Percentiles rank a stretch among this genome's conserved stretches.
Conservation (phyloP, 2,888 invertebrate genomes). For the Dynastes tityus region DNA sequence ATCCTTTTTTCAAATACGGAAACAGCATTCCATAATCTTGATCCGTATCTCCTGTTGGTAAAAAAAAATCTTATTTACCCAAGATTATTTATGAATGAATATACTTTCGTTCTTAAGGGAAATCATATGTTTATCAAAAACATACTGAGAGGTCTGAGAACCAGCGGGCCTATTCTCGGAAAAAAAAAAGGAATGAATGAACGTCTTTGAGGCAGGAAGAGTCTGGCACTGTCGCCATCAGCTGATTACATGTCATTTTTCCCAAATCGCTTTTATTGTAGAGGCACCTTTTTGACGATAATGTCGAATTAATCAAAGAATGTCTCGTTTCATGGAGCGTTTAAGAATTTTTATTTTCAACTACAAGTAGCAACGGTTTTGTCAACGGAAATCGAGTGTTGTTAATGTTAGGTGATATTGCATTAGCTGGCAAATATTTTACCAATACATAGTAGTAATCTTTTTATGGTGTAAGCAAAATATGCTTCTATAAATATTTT, state of each 20-base stretch:
- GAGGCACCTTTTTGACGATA: background rate
- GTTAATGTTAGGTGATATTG: too few species aligned
- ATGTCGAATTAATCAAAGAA: background rate
- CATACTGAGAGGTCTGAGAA: constrained; percentile 7
- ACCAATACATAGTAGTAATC: too few species aligned
- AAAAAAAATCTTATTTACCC: background rate
- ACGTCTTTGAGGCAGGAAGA: background rate
- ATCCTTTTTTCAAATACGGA: background rate
- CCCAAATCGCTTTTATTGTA: background rate
- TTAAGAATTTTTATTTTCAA: too few species aligned
- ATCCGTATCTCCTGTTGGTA: background rate
- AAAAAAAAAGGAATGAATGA: background rate
- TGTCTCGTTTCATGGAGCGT: too few species aligned
- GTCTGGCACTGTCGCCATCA: background rate
- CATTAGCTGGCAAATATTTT: too few species aligned
- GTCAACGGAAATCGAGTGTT: too few species aligned
- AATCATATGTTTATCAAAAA: constrained; percentile 27
- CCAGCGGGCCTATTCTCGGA: too few species aligned
- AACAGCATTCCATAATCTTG: background rate
- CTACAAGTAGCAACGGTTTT: too few species aligned
- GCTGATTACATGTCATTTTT: constrained; percentile 21
- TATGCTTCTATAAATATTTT: too few species aligned
- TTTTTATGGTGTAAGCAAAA: too few species aligned
- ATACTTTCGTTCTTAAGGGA: background rate
- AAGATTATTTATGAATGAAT: constrained; percentile 9